Evolutionary conservation across 2,113 vertebrate genomes (phyloP), one percentile per base, ranked within the genome.

Genomic region (Phaethornis superciliosus): DNA sequence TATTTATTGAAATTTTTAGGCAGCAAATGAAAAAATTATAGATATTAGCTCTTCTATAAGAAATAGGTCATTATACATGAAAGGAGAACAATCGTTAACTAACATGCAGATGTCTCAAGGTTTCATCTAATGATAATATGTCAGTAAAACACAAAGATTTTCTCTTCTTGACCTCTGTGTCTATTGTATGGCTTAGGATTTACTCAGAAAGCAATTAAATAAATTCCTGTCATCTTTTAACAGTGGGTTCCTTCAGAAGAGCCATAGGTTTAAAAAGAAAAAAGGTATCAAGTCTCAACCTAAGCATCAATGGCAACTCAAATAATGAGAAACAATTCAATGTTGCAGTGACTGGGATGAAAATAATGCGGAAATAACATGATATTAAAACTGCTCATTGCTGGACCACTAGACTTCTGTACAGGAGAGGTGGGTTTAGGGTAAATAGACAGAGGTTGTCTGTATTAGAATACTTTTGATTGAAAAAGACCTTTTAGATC

Each of bases 1-100:
- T 62, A 91, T 93, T 93, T 85, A 81, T 72, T 88, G 68, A 90
- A 95, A 90, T 79, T 42, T 76, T 65, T 89, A 92, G 85, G 68
- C 65, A 95, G 64, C 63, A 93, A 96, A 93, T 90, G 79, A 96
- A 85, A 94, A 95, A 94, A 93, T 88, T 95, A 91, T 94, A 89
- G 63, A 35, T 92, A 81, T 47, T 78, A 94, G 44, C 44, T 83
- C 26, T 85, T 77, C 33, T 86, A 10, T 74, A 74, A 78, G 81
- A 96, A 96, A 95, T 94, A 75, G 86, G 59, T 96, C 93, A 91
- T 88, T 81, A 63, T 74, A 78, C 80, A 65, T 86, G 81, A 95
- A 97, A 80, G 88, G 64, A 44, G 76, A 70, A 79, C 46, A 95
- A 51, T 67, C 59, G 71, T 88, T 92, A 83, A 47, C 32, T 71